Conservation (phyloP, 2,888 invertebrate genomes). For the Calephelis perditalis region DNA sequence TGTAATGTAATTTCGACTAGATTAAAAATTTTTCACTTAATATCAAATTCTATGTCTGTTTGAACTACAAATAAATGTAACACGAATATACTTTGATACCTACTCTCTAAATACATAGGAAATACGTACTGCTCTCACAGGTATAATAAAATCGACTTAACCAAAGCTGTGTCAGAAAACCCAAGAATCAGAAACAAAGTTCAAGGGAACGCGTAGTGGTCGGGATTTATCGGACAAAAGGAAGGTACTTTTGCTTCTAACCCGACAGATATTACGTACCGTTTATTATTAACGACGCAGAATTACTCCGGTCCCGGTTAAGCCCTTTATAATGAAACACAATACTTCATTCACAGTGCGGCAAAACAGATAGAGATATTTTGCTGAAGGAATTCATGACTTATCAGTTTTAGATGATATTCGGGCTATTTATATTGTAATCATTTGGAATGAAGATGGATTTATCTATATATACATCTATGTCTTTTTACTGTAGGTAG, state of each 20-base stretch:
- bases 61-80: no score
- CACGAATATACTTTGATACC: no score
- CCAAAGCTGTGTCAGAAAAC: conserved; percentile 14
- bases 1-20: no score
- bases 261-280: conserved; percentile 24
- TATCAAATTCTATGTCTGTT: no score
- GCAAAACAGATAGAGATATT: conserved; percentile 14
- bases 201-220: conserved; percentile 23
- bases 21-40: no score
- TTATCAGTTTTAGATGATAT: neutral
- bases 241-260: conserved; percentile 16
- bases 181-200: conserved; percentile 23
- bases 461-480: no score
- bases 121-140: neutral
- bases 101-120: no score
- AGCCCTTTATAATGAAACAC: conserved; percentile 6
- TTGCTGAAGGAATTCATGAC: neutral
- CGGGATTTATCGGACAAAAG: conserved; percentile 26
- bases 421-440: neutral
- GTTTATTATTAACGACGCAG: conserved; percentile 25
- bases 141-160: conserved; percentile 5
- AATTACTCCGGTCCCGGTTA: conserved; percentile 15
- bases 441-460: no score
- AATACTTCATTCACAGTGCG: conserved; percentile 7
- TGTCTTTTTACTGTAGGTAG: no score